Evolutionary conservation across 1,140 invertebrate genomes (phyloP), one percentile per base, ranked within the genome.

Genomic region (Muscidifurax raptorellus): DNA sequence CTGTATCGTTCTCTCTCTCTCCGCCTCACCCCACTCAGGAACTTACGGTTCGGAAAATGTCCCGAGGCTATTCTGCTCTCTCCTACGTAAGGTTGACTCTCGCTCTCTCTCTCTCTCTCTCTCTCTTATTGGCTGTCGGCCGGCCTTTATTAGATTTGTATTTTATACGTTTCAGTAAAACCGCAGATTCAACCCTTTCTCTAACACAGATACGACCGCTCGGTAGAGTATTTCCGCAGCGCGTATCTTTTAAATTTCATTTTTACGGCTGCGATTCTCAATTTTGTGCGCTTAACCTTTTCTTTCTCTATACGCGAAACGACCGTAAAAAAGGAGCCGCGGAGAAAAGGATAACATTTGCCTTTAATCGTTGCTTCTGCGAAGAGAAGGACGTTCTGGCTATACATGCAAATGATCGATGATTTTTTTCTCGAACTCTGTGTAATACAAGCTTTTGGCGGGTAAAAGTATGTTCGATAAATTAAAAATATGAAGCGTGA

Each of bases 131-230:
- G 75, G 75, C 64, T 83, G 27, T 78, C 82, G 9, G 52, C 52
- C 69, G 27, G 40, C 66, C 72, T 84, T 80, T 80, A 79, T 84
- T 84, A 72, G 76, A 74, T 79, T 80, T 79, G 44, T 80, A 71
- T 74, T 84, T 84, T 84, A 84, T 80, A 74, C 44, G 69, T 79
- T 71, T 84, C 69, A 30, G 47, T 84, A 84, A 84, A 84, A 79
- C 59, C 44, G 36, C 76, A 74, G 64, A 84, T 84, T 80, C 52
- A 28, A 66, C 22, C n/a, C 30, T 69, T 36, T 64, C 18, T 72
- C 27, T n/a, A n/a, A 0, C 0, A 13, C 13, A 47, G 44, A 32
- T 36, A 40, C 30, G 2, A 40, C 5, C 12, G 44, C 44, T 2
- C 32, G 32, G 32, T 36, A 40, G 44, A 47, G 44, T 47, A 40